These are phyloP conservation scores for Muricea muricata DNA, from an alignment of 92 coral and sea anemone species.

Conservation along the genomic window DNA sequence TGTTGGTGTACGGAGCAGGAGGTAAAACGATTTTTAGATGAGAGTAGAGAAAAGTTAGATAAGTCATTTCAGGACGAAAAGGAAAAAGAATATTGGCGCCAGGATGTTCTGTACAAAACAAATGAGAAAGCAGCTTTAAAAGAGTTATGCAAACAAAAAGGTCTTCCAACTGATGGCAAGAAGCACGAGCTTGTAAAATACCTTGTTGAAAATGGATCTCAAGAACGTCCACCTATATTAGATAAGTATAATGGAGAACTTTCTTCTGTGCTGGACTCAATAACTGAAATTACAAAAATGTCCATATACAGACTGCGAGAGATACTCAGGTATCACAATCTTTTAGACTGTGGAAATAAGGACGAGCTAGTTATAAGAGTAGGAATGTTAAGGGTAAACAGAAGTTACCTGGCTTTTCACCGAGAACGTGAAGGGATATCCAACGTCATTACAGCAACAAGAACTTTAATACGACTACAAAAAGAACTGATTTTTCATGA, in stretches of 20 bases:
- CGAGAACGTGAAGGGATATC: slow-evolving; percentile 54
- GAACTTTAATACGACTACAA: slow-evolving; percentile 29
- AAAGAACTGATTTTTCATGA: slow-evolving; percentile 39
- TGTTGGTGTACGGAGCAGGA: slow-evolving; percentile 68
- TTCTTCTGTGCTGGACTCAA: slow-evolving; percentile 37
- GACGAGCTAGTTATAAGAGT: slow-evolving; percentile 70
- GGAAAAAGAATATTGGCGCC: slow-evolving; percentile 70
- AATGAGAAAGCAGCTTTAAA: slow-evolving; percentile 54
- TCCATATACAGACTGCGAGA: slow-evolving; percentile 59
- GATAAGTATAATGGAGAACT: slow-evolving; percentile 57
- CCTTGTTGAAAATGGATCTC: slow-evolving; percentile 38
- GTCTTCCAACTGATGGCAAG: slow-evolving; percentile 59
- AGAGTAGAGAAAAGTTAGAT: slow-evolving; percentile 46
- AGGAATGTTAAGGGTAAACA: slow-evolving; percentile 63
- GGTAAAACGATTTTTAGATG: slow-evolving; percentile 34
- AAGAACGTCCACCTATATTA: slow-evolving; percentile 57
- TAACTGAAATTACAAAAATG: slow-evolving; percentile 64
- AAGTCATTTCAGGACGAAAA: too few relatives aligned
- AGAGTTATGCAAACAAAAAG: slow-evolving; percentile 45
- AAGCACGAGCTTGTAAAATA: slow-evolving; percentile 58
- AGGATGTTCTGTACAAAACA: too few relatives aligned
- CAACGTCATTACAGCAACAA: slow-evolving; percentile 45
- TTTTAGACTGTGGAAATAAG: slow-evolving; percentile 70
- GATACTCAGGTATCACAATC: slow-evolving; percentile 60
- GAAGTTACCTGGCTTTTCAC: slow-evolving; percentile 60